Evolutionary conservation across 1,140 invertebrate genomes (phyloP).

Genomic region (Aphis craccivora): DNA sequence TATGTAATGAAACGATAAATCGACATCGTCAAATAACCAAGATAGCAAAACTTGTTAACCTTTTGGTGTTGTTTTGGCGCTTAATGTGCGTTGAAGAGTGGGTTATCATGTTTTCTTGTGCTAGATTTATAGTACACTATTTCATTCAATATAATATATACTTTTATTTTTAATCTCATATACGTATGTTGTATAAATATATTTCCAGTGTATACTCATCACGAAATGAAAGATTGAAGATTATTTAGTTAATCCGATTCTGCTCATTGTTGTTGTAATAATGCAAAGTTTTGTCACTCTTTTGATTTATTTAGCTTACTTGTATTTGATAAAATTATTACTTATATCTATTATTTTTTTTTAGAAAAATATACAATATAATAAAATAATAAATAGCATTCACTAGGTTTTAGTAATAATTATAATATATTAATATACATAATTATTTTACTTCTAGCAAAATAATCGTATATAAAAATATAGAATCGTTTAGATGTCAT

Average conservation of each 20-base stretch:
- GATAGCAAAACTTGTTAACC: background rate
- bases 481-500: background rate
- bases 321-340: no score
- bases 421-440: background rate
- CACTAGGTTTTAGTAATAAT: background rate
- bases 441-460: background rate
- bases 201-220: no score
- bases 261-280: no score
- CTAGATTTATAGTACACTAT: background rate
- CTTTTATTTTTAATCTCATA: no score
- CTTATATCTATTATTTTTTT: background rate
- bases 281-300: no score
- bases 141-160: background rate
- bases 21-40: background rate
- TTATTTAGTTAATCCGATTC: no score
- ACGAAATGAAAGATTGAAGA: no score
- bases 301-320: no score
- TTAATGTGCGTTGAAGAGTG: background rate
- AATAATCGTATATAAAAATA: background rate
- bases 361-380: background rate
- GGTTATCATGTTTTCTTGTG: background rate
- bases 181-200: no score
- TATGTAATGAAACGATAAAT: background rate
- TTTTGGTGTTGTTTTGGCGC: background rate
- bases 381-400: background rate